Evolutionary conservation across 1,140 invertebrate species (phyloP).

Genomic region (Rhopalosiphum maidis): DNA sequence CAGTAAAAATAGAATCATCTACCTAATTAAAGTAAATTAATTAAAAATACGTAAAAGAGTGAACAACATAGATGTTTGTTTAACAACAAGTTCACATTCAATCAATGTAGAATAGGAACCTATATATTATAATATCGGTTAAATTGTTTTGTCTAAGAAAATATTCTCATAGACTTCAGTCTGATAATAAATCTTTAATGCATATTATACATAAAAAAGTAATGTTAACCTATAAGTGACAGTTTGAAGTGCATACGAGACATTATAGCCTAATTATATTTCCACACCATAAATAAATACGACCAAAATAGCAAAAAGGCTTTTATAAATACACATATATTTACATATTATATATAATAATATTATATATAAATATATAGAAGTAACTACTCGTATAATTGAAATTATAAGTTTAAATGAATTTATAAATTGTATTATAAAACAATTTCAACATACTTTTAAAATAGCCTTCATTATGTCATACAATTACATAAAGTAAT

Average conservation of each 20-base stretch:
- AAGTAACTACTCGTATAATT: background rate
- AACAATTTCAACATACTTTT: background rate
- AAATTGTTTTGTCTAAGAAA: background rate
- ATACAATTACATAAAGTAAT: background rate
- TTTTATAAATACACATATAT: too few species aligned
- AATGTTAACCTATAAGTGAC: background rate
- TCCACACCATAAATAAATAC: too few species aligned
- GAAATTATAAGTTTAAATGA: background rate
- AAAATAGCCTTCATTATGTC: background rate
- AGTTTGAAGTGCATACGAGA: background rate
- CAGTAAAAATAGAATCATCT: background rate
- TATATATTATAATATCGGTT: background rate
- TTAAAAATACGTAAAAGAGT: background rate
- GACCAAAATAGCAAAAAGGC: too few species aligned
- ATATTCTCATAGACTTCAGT: background rate
- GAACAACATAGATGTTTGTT: too few species aligned
- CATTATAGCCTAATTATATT: too few species aligned
- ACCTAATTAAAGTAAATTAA: background rate
- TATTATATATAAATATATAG: too few species aligned
- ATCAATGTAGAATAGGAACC: background rate
- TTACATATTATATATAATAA: too few species aligned
- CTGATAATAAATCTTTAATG: background rate
- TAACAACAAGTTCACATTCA: background rate
- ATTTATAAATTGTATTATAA: background rate
- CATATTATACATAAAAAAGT: background rate